Evolutionary conservation across 2,888 invertebrate species (phyloP).

Genomic region (Tetanocera ferruginea): DNA sequence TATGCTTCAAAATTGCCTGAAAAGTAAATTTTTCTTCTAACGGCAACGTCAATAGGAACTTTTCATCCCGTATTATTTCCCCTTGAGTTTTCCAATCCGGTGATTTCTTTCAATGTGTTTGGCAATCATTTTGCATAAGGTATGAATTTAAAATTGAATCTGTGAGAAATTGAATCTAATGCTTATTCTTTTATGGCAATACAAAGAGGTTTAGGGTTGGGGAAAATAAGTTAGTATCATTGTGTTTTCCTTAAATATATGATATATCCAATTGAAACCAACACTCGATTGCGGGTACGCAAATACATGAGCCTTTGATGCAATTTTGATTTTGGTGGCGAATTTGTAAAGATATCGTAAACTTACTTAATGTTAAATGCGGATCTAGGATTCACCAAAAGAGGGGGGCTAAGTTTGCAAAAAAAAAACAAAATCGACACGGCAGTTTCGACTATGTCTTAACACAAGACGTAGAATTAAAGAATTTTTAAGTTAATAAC

Average conservation of each 20-base stretch:
- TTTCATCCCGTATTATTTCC: constrained; percentile 46
- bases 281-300: neutral
- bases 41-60: constrained; percentile 11
- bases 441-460: no score
- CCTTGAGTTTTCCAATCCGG: constrained; percentile 62
- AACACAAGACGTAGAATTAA: no score
- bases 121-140: constrained; percentile 65
- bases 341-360: neutral
- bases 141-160: constrained; percentile 64
- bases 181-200: neutral
- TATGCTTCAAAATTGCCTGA: constrained; percentile 35
- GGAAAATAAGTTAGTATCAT: neutral
- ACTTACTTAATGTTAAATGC: constrained; percentile 39
- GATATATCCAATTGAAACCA: neutral
- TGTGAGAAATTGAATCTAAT: constrained; percentile 50
- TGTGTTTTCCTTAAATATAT: no score
- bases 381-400: no score
- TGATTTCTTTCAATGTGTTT: constrained; percentile 51
- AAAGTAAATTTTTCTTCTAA: constrained; percentile 11
- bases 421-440: no score
- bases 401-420: no score
- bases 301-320: neutral
- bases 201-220: neutral
- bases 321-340: neutral
- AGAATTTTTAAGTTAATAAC: no score